Percentiles rank a stretch among this genome's conserved stretches.
These are phyloP conservation scores for Drosophila bocki DNA, from an alignment of 1,140 invertebrate species.

Conservation along the genomic window DNA sequence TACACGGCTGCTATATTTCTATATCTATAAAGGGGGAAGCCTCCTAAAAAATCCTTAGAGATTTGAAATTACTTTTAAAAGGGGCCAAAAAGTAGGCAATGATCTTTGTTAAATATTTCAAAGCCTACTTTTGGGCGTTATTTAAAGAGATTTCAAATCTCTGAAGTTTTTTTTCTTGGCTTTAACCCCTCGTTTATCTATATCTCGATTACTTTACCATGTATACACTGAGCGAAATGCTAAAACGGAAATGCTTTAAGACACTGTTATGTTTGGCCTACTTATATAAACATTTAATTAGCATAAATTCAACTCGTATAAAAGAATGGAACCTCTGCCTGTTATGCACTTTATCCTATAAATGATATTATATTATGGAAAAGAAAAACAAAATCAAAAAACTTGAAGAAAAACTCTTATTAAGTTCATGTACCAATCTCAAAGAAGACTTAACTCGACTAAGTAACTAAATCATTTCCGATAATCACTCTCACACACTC, in stretches of 20 bases:
- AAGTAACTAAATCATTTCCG: constrained; percentile 34
- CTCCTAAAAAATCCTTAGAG: not conserved
- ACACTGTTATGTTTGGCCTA: constrained; percentile 82
- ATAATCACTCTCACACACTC: constrained; percentile 9
- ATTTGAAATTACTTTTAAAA: not conserved
- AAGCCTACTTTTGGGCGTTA: not conserved
- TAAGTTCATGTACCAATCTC: constrained; percentile 51
- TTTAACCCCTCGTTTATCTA: not conserved
- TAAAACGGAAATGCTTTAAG: constrained; percentile 75
- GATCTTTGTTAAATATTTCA: not conserved
- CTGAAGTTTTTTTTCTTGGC: not conserved
- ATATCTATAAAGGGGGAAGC: constrained; percentile 4
- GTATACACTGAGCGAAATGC: constrained; percentile 78
- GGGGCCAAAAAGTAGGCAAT: not conserved
- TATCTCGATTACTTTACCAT: constrained; percentile 64
- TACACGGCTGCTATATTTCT: constrained; percentile 48
- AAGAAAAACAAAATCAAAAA: constrained; percentile 24
- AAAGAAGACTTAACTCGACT: constrained; percentile 46
- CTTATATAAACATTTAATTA: constrained; percentile 73
- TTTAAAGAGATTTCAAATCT: not conserved
- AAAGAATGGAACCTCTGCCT: constrained; percentile 29
- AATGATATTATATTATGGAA: constrained; percentile 34
- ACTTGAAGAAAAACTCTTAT: constrained; percentile 20
- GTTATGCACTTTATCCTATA: constrained; percentile 46
- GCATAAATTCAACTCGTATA: constrained; percentile 60